These are phyloP conservation scores for Panzeria rudis DNA, from an alignment of 2,888 invertebrate species.

Conservation along the genomic window DNA sequence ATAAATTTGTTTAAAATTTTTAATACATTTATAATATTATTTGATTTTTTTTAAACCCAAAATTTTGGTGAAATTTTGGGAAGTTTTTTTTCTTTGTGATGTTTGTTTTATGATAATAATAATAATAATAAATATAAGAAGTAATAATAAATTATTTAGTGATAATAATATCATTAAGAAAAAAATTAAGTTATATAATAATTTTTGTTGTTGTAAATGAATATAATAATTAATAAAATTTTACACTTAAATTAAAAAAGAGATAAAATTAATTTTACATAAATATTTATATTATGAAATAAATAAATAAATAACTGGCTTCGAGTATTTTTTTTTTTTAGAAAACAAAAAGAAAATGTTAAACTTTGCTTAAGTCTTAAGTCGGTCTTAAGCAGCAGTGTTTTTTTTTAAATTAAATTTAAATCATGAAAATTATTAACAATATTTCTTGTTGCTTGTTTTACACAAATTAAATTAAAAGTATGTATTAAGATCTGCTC, in stretches of 20 bases:
- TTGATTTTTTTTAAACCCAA: constrained; percentile 71
- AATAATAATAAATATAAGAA: constrained; percentile 75
- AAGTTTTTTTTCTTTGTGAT: constrained; percentile 74
- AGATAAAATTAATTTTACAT: constrained; percentile 2
- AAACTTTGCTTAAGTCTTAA: constrained; percentile 19
- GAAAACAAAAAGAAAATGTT: constrained; percentile 3
- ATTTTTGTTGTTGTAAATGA: constrained; percentile 21
- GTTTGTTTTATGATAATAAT: constrained; percentile 75
- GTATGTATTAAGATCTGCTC: constrained; percentile 25
- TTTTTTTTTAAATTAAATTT: neutral
- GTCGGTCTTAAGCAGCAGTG: too few relatives aligned
- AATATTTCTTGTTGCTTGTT: constrained; percentile 39
- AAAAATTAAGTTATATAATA: constrained; percentile 61
- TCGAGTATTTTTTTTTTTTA: constrained; percentile 36
- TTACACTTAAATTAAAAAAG: constrained; percentile 58
- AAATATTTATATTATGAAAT: constrained; percentile 30
- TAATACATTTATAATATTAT: constrained; percentile 82
- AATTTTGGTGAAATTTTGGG: constrained; percentile 60
- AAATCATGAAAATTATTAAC: constrained; percentile 30
- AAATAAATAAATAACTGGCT: constrained; percentile 38
- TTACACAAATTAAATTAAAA: constrained; percentile 27
- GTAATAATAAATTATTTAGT: constrained; percentile 70
- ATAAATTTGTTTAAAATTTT: constrained; percentile 80
- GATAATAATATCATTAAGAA: constrained; percentile 72
- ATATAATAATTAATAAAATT: constrained; percentile 54